Base-by-base conservation (phyloP, 2,888 invertebrate species). In the Nasonia oneida region DNA sequence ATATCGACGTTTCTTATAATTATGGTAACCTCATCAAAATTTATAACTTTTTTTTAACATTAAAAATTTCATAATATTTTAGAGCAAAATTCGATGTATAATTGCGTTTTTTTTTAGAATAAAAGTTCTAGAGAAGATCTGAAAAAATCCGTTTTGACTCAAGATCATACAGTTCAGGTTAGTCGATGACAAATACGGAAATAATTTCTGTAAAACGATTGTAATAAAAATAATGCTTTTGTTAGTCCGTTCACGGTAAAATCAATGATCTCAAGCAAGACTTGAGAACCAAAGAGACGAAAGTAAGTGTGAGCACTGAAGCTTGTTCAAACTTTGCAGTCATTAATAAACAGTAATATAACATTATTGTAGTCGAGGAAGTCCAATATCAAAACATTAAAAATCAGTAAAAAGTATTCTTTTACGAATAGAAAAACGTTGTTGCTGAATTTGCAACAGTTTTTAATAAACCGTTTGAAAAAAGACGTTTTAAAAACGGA, bases 401-500 rank as follows among this genome's bases (percentile, higher is more conserved):
- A 81, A 71, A 39, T n/a, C 10, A 15, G 47, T 57, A 76, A 37
- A 73, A 50, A 73, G 1, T 53, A 14, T 33, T n/a, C 33, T 18
- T 47, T 71, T 70, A 81, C 90, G 70, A 88, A 85, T 79, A 88
- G 89, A 73, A 90, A 89, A 67, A 79, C 84, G 15, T 86, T 83
- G 8, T 86, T 87, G 57, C 87, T 86, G 15, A 87, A 87, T 87
- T 87, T 89, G 6, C 90, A 90, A 76, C 89, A 88, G 70, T 86
- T 74, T 70, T 88, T 91, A 70, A 87, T 91, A 84, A 86, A 76
- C 1, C 90, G 89, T 70, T 87, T 92, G 64, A 91, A 90, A 84
- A 89, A 87, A 61, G 90, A 91, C n/a, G 87, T 91, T 76, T 81
- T 83, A 29, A 88, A 89, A 85, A 91, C 90, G 5, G 90, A 91